Base-by-base conservation (phyloP, 2,888 invertebrate genomes). In the Orchestes rusci region DNA sequence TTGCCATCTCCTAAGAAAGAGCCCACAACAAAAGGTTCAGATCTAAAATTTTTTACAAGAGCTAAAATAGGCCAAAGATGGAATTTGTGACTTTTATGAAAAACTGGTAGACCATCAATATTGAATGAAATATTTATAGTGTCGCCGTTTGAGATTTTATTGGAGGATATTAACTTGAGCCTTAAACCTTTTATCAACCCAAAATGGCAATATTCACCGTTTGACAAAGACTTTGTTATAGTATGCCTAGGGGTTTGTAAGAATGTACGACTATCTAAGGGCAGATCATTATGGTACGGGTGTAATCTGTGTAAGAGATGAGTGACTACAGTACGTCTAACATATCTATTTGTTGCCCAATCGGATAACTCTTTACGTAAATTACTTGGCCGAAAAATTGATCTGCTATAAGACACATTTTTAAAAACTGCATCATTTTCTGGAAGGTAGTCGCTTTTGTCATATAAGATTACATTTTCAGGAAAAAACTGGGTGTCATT, bases 61-160 rank as follows among this genome's bases (percentile, higher is more conserved):
- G 16, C 34, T 33, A 33, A 30, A 5, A 30, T 30, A 12, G 31
- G 31, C 31, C 31, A 30, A 5, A 7, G 5, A 5, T 5, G 10
- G 10, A 10, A 5, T 30, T 30, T 30, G 12, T n/a, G 13, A 30
- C 31, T 30, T 30, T n/a, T 5, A 12, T n/a, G n/a, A n/a, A 30
- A 30, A 12, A 30, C 10, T 5, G 31, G 31, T 7, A 30, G 10
- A 12, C 31, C 34, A 33, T 33, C 34, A 4, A 33, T 33, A 33
- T 33, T 33, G 12, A 33, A 33, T 4, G 7, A 8, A 8, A 23
- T 8, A 23, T 23, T 8, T 23, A 8, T 8, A 8, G 8, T 23
- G 8, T 23, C 8, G 5, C 5, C 5, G 5, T 23, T 23, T 8
- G 27, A 23, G 8, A 23, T 16, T 13, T 15, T 16, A 23, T 8